Evolutionary conservation across 2,113 vertebrate genomes (phyloP).

Genomic region (Notechis scutatus): DNA sequence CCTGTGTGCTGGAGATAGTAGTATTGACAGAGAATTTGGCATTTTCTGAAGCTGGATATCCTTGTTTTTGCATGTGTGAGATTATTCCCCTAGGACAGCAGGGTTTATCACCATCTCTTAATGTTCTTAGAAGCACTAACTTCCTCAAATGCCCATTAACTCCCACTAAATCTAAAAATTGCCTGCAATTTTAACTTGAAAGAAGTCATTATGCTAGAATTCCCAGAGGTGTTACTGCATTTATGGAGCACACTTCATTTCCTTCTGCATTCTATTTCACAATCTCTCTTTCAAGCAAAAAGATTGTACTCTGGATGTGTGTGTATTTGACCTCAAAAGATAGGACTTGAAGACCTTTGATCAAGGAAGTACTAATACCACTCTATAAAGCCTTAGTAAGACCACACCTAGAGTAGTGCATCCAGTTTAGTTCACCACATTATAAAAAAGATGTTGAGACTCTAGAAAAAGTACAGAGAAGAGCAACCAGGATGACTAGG

Average conservation of each 20-base stretch:
- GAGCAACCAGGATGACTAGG: no score
- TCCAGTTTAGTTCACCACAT: no score
- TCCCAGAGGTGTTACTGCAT: neutral
- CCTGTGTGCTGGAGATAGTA: neutral
- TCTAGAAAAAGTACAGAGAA: no score
- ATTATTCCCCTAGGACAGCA: neutral
- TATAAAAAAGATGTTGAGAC: no score
- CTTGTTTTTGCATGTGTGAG: neutral
- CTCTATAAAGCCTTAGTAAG: no score
- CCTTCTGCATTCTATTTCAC: neutral
- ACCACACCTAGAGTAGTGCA: no score
- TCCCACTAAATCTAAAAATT: neutral
- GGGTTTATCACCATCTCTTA: neutral
- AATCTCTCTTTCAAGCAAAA: neutral
- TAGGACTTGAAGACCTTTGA: neutral
- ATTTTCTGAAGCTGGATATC: neutral
- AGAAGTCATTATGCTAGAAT: neutral
- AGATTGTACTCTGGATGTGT: neutral
- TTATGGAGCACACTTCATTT: neutral
- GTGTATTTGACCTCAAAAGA: neutral
- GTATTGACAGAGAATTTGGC: neutral
- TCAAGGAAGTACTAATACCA: no score
- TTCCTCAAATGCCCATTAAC: slow-evolving; percentile 1
- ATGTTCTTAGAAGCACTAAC: neutral
- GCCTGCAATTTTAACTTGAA: neutral